Evolutionary conservation across 2,113 vertebrate species (phyloP), one percentile per base, ranked within the genome.

Genomic region (Sceloporus undulatus): DNA sequence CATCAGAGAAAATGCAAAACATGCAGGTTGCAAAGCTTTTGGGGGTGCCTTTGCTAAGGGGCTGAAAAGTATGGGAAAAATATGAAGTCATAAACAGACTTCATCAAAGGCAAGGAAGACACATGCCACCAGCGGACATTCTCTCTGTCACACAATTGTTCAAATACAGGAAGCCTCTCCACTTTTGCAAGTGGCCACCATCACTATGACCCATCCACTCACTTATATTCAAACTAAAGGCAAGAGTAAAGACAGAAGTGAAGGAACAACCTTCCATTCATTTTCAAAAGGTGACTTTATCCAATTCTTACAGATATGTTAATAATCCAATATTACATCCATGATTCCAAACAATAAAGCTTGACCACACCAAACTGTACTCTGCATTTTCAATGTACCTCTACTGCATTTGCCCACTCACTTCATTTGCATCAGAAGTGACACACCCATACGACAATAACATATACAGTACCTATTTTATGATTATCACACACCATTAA

Each of bases 401-500:
- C 59, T 83, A 66, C 16, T 52, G 21, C 62, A 54, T 74, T 82
- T 82, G n/a, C n/a, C 14, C 52, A 9, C 65, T 62, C 14, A 14
- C 9, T 38, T 74, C 71, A 34, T 40, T 48, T 79, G 66, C 68
- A 74, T 9, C 71, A 74, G 42, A 89, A 85, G 25, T 9, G 29
- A 42, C 42, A 68, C 68, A 85, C 71, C 84, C 70, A 54, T 29
- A 48, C 79, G 54, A 79, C 78, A 29, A 82, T 54, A 80, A 82
- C n/a, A 76, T 70, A 68, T 29, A n/a, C n/a, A n/a, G n/a, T n/a
- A 66, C 70, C 85, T 81, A 75, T 23, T 76, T 54, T 38, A 77
- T 76, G 59, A 82, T 81, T 54, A 75, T 76, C 23, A 68, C 52
- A 65, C 65, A 19, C 34, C 80, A 76, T 68, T 88, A 66, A 10